Evolutionary conservation across 2,888 invertebrate species (phyloP).

Genomic region (Crematogaster levior): DNA sequence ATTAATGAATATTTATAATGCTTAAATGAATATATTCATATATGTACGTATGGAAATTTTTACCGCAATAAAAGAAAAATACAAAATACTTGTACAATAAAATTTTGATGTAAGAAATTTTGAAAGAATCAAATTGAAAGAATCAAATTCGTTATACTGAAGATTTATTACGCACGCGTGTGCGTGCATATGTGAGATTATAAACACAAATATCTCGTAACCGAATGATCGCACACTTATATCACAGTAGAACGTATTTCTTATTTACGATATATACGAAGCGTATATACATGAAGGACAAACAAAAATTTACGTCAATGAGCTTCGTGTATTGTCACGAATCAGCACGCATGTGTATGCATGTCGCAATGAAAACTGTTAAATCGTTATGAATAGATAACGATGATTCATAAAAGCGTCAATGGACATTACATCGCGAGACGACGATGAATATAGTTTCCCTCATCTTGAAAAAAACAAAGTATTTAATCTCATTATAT

Average conservation of each 20-base stretch:
- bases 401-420: slow-evolving; percentile 37
- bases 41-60: not conserved
- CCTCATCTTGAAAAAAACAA: slow-evolving; percentile 14
- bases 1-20: slow-evolving; percentile 6
- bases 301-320: not conserved
- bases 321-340: slow-evolving; percentile 12
- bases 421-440: slow-evolving; percentile 32
- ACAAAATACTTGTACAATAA: not conserved
- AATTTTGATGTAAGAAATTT: not conserved
- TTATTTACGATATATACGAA: slow-evolving; percentile 6
- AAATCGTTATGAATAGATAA: slow-evolving; percentile 19
- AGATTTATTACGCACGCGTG: not conserved
- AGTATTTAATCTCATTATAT: not conserved
- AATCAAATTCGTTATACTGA: not conserved
- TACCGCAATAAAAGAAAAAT: not conserved
- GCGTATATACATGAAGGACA: not conserved
- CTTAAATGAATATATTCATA: not conserved
- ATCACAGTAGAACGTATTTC: not conserved
- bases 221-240: not conserved
- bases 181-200: not conserved
- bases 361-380: slow-evolving; percentile 30
- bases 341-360: slow-evolving; percentile 17
- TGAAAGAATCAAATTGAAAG: not conserved
- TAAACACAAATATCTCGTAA: not conserved
- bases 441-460: not conserved